Conservation (phyloP, 1,140 invertebrate genomes). For the Cydia pomonella region DNA sequence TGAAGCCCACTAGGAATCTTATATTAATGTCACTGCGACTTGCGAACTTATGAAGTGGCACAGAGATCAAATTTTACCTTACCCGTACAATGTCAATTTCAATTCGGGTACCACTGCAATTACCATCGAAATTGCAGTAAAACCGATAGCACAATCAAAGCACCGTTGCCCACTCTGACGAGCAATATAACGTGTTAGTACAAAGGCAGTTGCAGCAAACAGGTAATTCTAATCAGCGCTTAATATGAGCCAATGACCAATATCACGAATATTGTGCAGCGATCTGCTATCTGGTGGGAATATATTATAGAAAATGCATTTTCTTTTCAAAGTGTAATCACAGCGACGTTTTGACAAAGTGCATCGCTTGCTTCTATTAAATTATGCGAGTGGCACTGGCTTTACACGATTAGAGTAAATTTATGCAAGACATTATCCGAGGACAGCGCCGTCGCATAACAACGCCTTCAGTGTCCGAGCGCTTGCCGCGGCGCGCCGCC, state of each 20-base stretch:
- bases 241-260: conserved; percentile 54
- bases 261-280: conserved; percentile 34
- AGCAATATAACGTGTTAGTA: conserved; percentile 55
- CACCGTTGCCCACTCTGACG: not conserved
- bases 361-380: conserved; percentile 57
- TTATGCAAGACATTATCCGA: conserved; percentile 77
- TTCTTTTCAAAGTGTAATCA: conserved; percentile 42
- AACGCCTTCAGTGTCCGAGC: conserved; percentile 73
- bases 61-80: too few relatives aligned
- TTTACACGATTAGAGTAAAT: conserved; percentile 72
- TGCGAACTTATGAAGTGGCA: too few relatives aligned
- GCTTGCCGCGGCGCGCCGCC: conserved; percentile 42
- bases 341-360: conserved; percentile 48
- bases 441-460: conserved; percentile 71
- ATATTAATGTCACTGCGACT: too few relatives aligned
- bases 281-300: not conserved
- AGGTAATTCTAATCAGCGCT: conserved; percentile 69
- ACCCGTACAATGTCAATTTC: not conserved
- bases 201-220: conserved; percentile 60
- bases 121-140: conserved; percentile 23
- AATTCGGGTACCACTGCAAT: conserved; percentile 1
- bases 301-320: not conserved
- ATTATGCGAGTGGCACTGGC: conserved; percentile 60
- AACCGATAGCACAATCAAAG: conserved; percentile 30
- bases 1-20: too few relatives aligned